These are phyloP conservation scores for Poeciliopsis presidionis DNA, from an alignment of 2,797 vertebrate species.

Conservation along the genomic window DNA sequence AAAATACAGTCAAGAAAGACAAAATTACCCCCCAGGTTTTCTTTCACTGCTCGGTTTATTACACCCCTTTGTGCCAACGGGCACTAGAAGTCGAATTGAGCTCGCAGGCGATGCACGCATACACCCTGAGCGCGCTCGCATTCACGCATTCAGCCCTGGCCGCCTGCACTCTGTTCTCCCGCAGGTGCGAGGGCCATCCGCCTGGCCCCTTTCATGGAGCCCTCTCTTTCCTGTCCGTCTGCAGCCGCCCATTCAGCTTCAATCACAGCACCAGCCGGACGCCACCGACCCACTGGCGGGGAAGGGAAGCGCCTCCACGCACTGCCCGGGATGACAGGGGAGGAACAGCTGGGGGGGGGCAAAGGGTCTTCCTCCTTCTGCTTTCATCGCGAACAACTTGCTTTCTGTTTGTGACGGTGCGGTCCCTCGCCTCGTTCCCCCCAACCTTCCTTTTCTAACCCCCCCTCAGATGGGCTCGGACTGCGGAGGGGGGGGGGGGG, in stretches of 20 bases:
- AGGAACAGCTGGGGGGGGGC: slow-evolving; percentile 48
- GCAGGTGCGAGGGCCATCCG: slow-evolving; percentile 87
- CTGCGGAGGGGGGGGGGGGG: not conserved
- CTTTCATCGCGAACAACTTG: slow-evolving; percentile 80
- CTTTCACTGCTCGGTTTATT: slow-evolving; percentile 78
- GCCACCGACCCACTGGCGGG: slow-evolving; percentile 84
- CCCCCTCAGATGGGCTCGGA: slow-evolving; percentile 59
- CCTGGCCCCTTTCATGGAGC: slow-evolving; percentile 86
- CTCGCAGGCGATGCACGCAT: slow-evolving; percentile 41
- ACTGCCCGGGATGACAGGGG: slow-evolving; percentile 69
- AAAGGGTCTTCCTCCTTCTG: slow-evolving; percentile 76
- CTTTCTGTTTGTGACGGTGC: slow-evolving; percentile 76
- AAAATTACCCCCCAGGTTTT: slow-evolving; percentile 57
- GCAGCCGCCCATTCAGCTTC: slow-evolving; percentile 85
- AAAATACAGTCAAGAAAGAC: slow-evolving; percentile 55
- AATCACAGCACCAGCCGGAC: slow-evolving; percentile 85
- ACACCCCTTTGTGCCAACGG: slow-evolving; percentile 81
- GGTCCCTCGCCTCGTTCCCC: slow-evolving; percentile 58
- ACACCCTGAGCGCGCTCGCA: slow-evolving; percentile 25
- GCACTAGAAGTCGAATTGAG: slow-evolving; percentile 79
- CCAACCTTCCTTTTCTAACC: slow-evolving; percentile 53
- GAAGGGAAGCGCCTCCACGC: slow-evolving; percentile 87
- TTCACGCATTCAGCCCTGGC: slow-evolving; percentile 67
- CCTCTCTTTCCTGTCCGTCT: slow-evolving; percentile 90
- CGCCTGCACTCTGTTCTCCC: slow-evolving; percentile 81